Evolutionary conservation across 2,113 vertebrate species (phyloP), one percentile per base, ranked within the genome.

Genomic region (Pseudolaguvia tuberculata): DNA sequence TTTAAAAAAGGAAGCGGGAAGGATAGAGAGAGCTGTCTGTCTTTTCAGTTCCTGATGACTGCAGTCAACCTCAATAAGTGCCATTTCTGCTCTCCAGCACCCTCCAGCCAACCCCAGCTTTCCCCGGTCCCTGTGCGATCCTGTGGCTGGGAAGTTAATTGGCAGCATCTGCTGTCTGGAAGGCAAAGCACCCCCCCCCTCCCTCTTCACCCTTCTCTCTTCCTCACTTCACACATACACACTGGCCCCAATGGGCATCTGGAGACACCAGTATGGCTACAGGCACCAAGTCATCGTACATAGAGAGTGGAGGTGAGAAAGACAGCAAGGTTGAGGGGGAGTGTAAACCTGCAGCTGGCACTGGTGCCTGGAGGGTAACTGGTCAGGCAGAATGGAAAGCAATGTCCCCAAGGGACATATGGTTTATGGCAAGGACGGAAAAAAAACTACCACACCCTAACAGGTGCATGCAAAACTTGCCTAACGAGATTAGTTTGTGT

Each of bases 151-250:
- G 84, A 93, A 93, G 91, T 93, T 94, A 94, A 95, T 94, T 94
- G 93, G 93, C 92, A 94, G 91, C 93, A 95, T 94, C 93, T 94
- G 92, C 89, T 92, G 89, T 91, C 92, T 93, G 89, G 88, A 89
- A 91, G 89, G 89, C 89, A 82, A 76, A 86, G 85, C 76, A 86
- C 71, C 69, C 71, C 69, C 77, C 75, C 48, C 71, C 72, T 67
- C 67, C 62, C 67, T 48, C 75, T 52, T 73, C 72, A 70, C 67
- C 62, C 67, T 48, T 25, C 55, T 23, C 68, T 68, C 51, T 79
- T 56, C 52, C 58, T 68, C 31, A 72, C 73, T 68, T 72, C 59
- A 70, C 76, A 56, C 58, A 45, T 75, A 73, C 73, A 75, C 80
- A 81, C 81, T 77, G 58, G 75, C 80, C 77, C 87, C 86, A 87